Conservation (phyloP, 2,888 invertebrate species). For the Drosophila mayaguana region DNA sequence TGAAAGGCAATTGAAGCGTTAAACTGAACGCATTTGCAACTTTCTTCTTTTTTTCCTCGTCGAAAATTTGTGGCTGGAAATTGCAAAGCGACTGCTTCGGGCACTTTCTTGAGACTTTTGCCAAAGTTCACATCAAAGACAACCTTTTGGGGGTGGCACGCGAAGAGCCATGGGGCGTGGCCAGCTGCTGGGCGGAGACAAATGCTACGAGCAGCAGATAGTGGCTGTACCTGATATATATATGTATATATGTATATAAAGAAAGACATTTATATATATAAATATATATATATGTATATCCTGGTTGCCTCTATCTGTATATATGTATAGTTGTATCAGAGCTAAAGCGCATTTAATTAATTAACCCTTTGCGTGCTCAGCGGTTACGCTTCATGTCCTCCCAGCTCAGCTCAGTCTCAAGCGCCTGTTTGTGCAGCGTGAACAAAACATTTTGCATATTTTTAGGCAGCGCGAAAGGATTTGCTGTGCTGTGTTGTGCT, state of each 20-base stretch:
- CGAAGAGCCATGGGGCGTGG: constrained; percentile 42
- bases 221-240: constrained; percentile 1
- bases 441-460: constrained; percentile 73
- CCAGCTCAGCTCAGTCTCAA: constrained; percentile 32
- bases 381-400: constrained; percentile 68
- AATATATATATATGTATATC: not conserved
- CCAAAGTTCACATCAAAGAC: constrained; percentile 69
- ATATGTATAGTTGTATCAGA: constrained; percentile 24
- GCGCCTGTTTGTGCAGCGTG: constrained; percentile 64
- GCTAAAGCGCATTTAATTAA: constrained; percentile 75
- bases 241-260: not conserved
- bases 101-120: constrained; percentile 46
- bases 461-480: constrained; percentile 47
- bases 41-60: constrained; percentile 5
- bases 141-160: constrained; percentile 7
- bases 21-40: constrained; percentile 33
- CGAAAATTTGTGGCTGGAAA: constrained; percentile 51
- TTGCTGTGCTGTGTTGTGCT: constrained; percentile 23
- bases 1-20: constrained; percentile 48
- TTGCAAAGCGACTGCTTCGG: constrained; percentile 62
- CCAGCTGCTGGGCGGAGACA: constrained; percentile 45
- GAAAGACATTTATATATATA: not conserved
- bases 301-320: constrained; percentile 1
- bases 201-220: constrained; percentile 11
- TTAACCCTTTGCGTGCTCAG: constrained; percentile 82